Percentiles rank a stretch among this genome's conserved stretches.
Conservation (phyloP, 2,797 vertebrate species). For the Tapirus indicus region DNA sequence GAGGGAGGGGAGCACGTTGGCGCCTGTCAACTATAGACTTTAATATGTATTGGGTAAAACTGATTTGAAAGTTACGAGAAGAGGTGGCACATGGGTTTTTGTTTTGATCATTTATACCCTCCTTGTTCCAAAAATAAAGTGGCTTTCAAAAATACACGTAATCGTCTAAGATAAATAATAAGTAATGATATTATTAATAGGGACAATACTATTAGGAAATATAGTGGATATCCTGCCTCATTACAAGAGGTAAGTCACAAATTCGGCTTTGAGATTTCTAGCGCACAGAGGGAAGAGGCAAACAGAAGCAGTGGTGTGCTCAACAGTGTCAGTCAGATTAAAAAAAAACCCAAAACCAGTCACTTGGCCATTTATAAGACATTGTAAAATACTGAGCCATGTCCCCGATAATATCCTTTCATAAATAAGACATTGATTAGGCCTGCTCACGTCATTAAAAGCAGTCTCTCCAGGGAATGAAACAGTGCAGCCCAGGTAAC, state of each 20-base stretch:
- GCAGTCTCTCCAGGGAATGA: neutral
- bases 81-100: neutral
- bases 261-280: neutral
- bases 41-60: neutral
- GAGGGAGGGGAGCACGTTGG: neutral
- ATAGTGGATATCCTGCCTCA: neutral
- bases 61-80: constrained; percentile 26
- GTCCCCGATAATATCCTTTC: neutral
- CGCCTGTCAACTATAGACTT: neutral
- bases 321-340: neutral
- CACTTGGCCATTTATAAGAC: neutral
- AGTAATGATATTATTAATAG: constrained; percentile 24
- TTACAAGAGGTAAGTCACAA: neutral
- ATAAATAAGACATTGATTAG: constrained; percentile 23
- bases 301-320: neutral
- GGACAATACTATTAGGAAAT: neutral
- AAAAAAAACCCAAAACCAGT: neutral
- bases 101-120: constrained; percentile 10
- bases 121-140: constrained; percentile 52
- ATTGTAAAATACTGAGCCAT: neutral
- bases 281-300: neutral
- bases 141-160: neutral
- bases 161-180: neutral
- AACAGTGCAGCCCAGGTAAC: neutral
- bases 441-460: neutral